Percentiles rank a stretch among this genome's conserved stretches.
Evolutionary conservation across 2,113 vertebrate species (phyloP).

Genomic region (Struthidea cinerea): DNA sequence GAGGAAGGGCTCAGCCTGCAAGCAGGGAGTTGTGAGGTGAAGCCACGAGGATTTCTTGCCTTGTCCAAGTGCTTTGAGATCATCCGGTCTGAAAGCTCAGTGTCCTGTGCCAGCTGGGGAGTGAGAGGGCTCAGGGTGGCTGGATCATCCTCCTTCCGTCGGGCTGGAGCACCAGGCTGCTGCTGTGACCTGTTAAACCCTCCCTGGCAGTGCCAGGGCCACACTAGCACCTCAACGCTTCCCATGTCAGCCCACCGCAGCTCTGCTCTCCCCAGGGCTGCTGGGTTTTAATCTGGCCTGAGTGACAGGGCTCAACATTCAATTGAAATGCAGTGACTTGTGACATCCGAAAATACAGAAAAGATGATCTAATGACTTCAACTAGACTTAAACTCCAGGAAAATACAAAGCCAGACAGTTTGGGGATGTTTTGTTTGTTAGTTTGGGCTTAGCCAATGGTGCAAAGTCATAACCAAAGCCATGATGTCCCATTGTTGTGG

Average conservation of each 20-base stretch:
- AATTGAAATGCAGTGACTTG: not conserved
- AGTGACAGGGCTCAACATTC: not conserved
- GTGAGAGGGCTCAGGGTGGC: not conserved
- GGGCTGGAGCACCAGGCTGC: not conserved
- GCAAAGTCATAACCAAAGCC: not conserved
- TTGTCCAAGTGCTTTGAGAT: not conserved
- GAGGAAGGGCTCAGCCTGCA: not conserved
- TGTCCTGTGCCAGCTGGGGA: not conserved
- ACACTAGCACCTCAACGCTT: accelerated
- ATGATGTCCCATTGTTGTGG: not conserved
- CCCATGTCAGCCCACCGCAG: not conserved
- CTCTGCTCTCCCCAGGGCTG: not conserved
- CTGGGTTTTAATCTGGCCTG: not conserved
- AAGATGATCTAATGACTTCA: not conserved
- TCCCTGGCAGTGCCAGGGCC: not conserved
- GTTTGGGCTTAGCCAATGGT: not conserved
- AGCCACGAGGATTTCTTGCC: not conserved
- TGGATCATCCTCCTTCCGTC: not conserved
- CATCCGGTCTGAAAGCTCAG: accelerated
- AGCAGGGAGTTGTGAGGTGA: not conserved
- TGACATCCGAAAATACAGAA: not conserved
- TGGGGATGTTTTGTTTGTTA: not conserved
- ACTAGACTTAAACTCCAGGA: not conserved
- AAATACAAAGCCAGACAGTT: not conserved
- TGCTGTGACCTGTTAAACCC: not conserved